Evolutionary conservation across 2,888 invertebrate species (phyloP), one percentile per base, ranked within the genome.

Genomic region (Chironomus riparius): DNA sequence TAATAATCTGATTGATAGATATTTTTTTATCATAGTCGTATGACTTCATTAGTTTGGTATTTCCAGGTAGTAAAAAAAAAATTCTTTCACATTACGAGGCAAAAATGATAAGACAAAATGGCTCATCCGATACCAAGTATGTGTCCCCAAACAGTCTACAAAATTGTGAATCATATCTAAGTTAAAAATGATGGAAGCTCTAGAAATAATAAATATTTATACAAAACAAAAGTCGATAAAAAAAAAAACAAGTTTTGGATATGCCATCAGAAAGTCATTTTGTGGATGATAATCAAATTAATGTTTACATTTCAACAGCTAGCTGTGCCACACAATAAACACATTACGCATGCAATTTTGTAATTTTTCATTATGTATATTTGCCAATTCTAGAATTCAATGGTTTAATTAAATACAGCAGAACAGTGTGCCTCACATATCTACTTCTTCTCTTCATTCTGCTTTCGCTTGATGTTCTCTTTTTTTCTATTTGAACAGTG

Each of bases 191-290:
- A 38, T 38, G 7, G 38, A 38, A 38, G 2, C 10, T 38, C 38
- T 38, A 38, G 38, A 38, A 38, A 38, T 38, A 38, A 38, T 38
- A 38, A 38, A 38, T 38, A 38, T 38, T 38, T 38, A 38, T 38
- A 38, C 38, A 38, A 38, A n/a, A n/a, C n/a, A 24, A 4, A 28
- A 38, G 38, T 38, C 38, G 38, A 38, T 38, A 38, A 38, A 38
- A 10, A 38, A 18, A 15, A 15, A 56, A 56, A 56, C 15, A 5
- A 56, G 56, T 56, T 56, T 56, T 15, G 15, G 15, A 50, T 50
- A 15, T 56, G 15, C 15, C 56, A 56, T 71, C 56, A 71, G 71
- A 71, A 71, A 71, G 24, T 48, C 56, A 56, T 56, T 56, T 56
- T 15, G 15, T 18, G 38, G 7, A 56, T 15, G 24, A 71, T 47